Conservation (phyloP, 2,113 vertebrate genomes). For the Myanophis thanlyinensis region DNA sequence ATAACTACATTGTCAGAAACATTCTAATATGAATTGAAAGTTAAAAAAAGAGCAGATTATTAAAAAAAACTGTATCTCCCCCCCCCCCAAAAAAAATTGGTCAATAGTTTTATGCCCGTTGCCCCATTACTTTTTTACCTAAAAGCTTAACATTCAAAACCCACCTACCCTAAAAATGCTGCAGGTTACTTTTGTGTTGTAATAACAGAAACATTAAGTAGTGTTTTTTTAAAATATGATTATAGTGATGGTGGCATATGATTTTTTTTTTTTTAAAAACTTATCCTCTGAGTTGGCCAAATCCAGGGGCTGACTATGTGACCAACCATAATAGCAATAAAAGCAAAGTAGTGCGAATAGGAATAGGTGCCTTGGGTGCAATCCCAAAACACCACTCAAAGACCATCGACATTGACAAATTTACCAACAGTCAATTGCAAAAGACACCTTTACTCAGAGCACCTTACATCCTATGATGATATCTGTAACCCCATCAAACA, state of each 20-base stretch:
- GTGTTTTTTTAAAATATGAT: background rate
- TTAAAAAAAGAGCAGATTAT: conserved; percentile 10
- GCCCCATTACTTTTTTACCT: background rate
- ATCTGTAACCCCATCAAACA: no score
- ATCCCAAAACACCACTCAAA: no score
- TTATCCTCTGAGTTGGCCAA: background rate
- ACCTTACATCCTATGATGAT: no score
- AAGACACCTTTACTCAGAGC: no score
- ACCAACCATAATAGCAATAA: background rate
- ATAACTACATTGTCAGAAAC: conserved; percentile 38
- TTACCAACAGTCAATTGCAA: no score
- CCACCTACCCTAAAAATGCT: background rate
- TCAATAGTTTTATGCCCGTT: background rate
- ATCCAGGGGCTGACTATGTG: background rate
- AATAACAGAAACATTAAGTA: background rate
- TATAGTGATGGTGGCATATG: background rate
- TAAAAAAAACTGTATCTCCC: no score
- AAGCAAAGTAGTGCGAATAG: no score
- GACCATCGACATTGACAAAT: no score
- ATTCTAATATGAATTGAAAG: conserved; percentile 46
- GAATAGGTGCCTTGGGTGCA: no score
- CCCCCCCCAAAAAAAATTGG: conserved; percentile 29
- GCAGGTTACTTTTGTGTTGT: background rate
- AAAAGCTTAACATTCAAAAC: background rate
- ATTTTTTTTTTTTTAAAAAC: background rate